A percentile compares a stretch with the other conserved stretches of the same genome.
These are phyloP conservation scores for Umimayanthus chanpuru DNA, from an alignment of 92 coral and sea anemone genomes.

Conservation along the genomic window DNA sequence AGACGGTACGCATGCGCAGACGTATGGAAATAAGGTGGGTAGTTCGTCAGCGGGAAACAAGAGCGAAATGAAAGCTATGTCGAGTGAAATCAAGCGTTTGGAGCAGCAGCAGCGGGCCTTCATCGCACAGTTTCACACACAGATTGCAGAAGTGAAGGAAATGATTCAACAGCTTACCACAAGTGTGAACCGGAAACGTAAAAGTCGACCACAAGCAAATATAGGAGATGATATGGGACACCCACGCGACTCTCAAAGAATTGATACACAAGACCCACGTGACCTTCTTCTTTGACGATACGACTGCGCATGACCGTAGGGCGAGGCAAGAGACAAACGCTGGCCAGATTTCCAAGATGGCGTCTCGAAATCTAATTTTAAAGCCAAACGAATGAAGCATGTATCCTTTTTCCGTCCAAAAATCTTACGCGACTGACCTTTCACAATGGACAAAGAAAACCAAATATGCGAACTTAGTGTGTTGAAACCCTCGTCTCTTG, in stretches of 20 bases:
- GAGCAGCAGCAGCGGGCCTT: conserved; percentile 75
- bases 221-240: background rate
- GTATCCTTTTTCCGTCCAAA: too few relatives aligned
- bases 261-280: background rate
- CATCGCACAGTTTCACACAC: conserved; percentile 74
- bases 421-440: too few relatives aligned
- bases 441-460: too few relatives aligned
- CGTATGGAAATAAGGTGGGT: conserved; percentile 33
- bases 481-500: too few relatives aligned
- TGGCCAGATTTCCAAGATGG: too few relatives aligned
- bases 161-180: conserved; percentile 61
- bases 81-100: conserved; percentile 58
- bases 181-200: conserved; percentile 37
- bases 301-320: too few relatives aligned
- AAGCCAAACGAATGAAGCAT: too few relatives aligned
- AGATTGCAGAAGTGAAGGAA: conserved; percentile 76
- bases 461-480: too few relatives aligned
- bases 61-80: conserved; percentile 59
- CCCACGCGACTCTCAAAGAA: background rate
- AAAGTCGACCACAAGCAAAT: conserved; percentile 15
- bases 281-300: background rate
- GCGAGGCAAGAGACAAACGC: too few relatives aligned
- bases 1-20: conserved; percentile 38
- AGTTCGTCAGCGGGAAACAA: conserved; percentile 43
- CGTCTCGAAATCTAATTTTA: too few relatives aligned